Percentiles rank a stretch among this genome's conserved stretches.
These are phyloP conservation scores for Microtus oregoni DNA, from an alignment of 2,113 vertebrate species.

Conservation along the genomic window DNA sequence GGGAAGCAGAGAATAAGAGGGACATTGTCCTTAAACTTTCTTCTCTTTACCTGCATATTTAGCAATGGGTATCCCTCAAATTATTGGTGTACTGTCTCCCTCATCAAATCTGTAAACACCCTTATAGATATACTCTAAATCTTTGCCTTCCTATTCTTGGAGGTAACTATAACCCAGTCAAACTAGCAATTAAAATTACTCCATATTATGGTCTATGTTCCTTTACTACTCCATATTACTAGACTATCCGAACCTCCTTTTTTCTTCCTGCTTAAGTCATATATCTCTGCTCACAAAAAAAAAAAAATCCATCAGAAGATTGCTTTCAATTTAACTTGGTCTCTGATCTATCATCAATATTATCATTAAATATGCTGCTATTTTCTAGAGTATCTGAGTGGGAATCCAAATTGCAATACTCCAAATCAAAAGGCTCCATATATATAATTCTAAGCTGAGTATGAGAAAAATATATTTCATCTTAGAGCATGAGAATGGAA, in stretches of 20 bases:
- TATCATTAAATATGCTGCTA: not conserved
- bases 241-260: not conserved
- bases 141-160: not conserved
- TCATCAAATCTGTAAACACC: not conserved
- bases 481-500: not conserved
- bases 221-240: not conserved
- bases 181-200: not conserved
- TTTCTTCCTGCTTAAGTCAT: not conserved
- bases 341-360: not conserved
- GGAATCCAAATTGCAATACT: not conserved
- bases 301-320: not conserved
- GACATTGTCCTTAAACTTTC: not conserved
- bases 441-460: not conserved
- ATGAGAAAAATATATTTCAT: not conserved
- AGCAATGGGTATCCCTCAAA: not conserved
- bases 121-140: not conserved
- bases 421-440: not conserved
- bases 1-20: not conserved
- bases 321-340: not conserved
- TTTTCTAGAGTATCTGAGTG: not conserved
- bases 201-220: no score
- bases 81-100: not conserved
- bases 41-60: not conserved
- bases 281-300: not conserved
- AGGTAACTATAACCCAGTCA: not conserved